Evolutionary conservation across 2,113 vertebrate genomes (phyloP).

Genomic region (Salvelinus fontinalis): DNA sequence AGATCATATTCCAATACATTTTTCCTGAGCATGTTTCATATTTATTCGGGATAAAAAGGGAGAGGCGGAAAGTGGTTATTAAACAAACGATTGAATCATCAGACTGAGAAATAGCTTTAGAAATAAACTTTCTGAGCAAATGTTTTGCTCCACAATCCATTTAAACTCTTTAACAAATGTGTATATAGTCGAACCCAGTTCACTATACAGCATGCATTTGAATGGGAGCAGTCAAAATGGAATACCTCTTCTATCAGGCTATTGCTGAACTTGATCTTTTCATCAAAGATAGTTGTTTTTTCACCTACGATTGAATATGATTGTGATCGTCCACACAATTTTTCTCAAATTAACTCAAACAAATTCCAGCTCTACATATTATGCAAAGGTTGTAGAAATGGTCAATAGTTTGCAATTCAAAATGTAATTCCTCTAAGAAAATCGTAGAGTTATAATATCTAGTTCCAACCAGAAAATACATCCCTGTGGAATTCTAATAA

Average conservation of each 20-base stretch:
- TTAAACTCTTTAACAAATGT: constrained; percentile 51
- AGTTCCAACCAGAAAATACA: not conserved
- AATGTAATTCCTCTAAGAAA: not conserved
- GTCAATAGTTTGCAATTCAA: not conserved
- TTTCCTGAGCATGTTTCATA: constrained; percentile 69
- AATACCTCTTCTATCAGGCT: not conserved
- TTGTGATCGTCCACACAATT: not conserved
- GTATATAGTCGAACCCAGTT: constrained; percentile 22
- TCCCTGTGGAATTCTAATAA: constrained; percentile 51
- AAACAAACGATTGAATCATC: constrained; percentile 70
- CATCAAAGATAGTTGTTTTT: not conserved
- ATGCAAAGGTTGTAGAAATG: not conserved
- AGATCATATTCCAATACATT: constrained; percentile 53
- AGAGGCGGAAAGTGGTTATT: constrained; percentile 54
- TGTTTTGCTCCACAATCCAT: constrained; percentile 62
- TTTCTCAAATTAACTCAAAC: not conserved
- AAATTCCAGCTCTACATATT: not conserved
- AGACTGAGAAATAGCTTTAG: constrained; percentile 50
- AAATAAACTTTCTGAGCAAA: constrained; percentile 60
- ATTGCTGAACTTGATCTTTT: not conserved
- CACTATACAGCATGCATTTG: constrained; percentile 31
- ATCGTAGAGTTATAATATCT: not conserved
- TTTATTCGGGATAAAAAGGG: constrained; percentile 52
- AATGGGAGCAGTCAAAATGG: not conserved
- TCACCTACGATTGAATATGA: not conserved